These are phyloP conservation scores for Zaprionus nigranus DNA, from an alignment of 1,140 invertebrate genomes.

Conservation along the genomic window DNA sequence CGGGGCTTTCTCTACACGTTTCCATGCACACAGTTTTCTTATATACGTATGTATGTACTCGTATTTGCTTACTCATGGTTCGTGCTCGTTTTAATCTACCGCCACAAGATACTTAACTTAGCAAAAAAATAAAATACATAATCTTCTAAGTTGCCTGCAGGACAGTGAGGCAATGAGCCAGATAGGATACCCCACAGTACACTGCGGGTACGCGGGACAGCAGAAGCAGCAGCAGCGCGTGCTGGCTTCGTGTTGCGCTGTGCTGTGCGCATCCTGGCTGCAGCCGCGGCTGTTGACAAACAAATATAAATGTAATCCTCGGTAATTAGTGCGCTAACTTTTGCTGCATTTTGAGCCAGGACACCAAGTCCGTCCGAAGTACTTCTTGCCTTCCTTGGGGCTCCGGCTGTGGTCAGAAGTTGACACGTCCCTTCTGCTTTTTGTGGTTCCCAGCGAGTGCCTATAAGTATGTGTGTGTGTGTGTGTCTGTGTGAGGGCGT, in stretches of 20 bases:
- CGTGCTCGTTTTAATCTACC: constrained; percentile 36
- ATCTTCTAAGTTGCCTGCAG: constrained; percentile 70
- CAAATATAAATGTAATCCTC: constrained; percentile 83
- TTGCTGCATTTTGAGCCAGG: constrained; percentile 80
- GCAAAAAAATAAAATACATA: constrained; percentile 64
- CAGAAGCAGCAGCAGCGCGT: constrained; percentile 57
- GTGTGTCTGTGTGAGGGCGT: background rate
- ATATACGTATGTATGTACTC: background rate
- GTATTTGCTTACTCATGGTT: constrained; percentile 9
- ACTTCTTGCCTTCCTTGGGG: constrained; percentile 26
- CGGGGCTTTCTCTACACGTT: constrained; percentile 23
- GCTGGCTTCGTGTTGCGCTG: constrained; percentile 55
- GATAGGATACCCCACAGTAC: constrained; percentile 8
- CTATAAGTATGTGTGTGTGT: constrained; percentile 13
- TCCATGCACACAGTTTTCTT: background rate
- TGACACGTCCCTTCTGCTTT: constrained; percentile 72
- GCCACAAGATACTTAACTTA: constrained; percentile 45
- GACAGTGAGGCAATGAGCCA: constrained; percentile 16
- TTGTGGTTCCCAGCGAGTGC: constrained; percentile 52
- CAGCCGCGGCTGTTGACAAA: constrained; percentile 75
- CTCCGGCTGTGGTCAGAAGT: constrained; percentile 67
- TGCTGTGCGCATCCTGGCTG: background rate
- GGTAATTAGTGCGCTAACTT: constrained; percentile 83
- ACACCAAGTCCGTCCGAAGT: constrained; percentile 51
- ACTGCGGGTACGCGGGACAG: constrained; percentile 18